A percentile compares a stretch with the other conserved stretches of the same genome.
phyloP scores from a whole-genome alignment of 2,113 vertebrate species.

The Carassius gibelio region DNA sequence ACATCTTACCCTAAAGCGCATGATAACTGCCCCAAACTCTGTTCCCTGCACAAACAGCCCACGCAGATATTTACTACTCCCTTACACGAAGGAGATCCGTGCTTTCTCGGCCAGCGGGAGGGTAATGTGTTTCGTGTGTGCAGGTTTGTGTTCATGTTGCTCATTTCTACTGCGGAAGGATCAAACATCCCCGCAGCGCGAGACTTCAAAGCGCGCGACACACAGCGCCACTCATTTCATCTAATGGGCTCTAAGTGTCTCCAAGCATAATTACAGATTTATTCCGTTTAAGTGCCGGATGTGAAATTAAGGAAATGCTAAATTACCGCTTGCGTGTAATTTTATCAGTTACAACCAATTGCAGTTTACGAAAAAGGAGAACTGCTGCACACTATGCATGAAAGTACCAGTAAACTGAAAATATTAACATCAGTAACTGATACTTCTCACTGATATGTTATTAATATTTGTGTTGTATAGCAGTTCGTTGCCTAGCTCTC shows the following conservation, averaged over 20 bases:
- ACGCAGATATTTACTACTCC: neutral
- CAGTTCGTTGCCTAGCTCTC: neutral
- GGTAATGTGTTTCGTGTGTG: slow-evolving; percentile 61
- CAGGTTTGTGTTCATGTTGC: slow-evolving; percentile 60
- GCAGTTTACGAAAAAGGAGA: slow-evolving; percentile 43
- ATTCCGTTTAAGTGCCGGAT: slow-evolving; percentile 57
- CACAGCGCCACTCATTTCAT: slow-evolving; percentile 49
- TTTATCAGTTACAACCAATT: slow-evolving; percentile 63
- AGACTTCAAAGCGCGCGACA: slow-evolving; percentile 55
- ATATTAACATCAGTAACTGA: neutral
- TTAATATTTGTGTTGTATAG: neutral
- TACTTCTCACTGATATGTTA: neutral
- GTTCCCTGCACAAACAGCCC: slow-evolving; percentile 63
- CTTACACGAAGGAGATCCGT: neutral
- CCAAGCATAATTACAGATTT: slow-evolving; percentile 65
- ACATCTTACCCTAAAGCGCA: slow-evolving; percentile 73
- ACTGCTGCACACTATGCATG: neutral
- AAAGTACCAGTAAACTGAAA: too few relatives aligned
- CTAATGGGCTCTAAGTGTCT: slow-evolving; percentile 70
- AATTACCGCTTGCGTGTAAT: slow-evolving; percentile 59
- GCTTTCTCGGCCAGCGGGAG: neutral
- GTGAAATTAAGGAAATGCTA: slow-evolving; percentile 61
- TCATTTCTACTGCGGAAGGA: slow-evolving; percentile 44
- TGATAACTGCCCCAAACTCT: slow-evolving; percentile 58
- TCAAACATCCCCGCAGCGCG: slow-evolving; percentile 64